These are phyloP conservation scores for Poeciliopsis infans DNA, from an alignment of 2,797 vertebrate genomes.

Conservation along the genomic window DNA sequence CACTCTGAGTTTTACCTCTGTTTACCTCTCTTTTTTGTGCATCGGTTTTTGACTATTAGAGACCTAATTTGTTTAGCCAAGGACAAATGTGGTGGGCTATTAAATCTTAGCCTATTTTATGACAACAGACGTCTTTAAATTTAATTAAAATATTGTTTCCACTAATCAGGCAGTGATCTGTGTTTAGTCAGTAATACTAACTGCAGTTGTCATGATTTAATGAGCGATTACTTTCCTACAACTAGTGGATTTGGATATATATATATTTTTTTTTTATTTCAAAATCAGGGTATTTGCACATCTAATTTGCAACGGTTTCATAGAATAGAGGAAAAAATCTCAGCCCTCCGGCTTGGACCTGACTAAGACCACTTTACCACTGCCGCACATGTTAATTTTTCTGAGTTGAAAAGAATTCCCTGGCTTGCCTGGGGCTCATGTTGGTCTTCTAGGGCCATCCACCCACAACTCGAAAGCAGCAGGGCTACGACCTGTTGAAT, in stretches of 20 bases:
- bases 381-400: neutral
- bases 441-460: conserved; percentile 10
- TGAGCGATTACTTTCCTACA: neutral
- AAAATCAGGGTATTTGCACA: neutral
- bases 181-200: neutral
- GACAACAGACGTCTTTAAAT: neutral
- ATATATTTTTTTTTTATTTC: neutral
- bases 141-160: neutral
- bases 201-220: neutral
- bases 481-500: conserved; percentile 31
- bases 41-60: neutral
- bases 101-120: neutral
- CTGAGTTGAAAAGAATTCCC: conserved; percentile 13
- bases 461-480: conserved; percentile 4
- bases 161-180: neutral
- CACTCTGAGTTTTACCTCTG: neutral
- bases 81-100: neutral
- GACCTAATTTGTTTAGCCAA: neutral
- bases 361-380: neutral
- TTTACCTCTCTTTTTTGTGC: neutral
- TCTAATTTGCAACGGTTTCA: neutral
- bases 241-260: neutral
- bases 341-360: neutral
- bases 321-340: neutral
- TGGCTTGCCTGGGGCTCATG: conserved; percentile 8